phyloP scores from a whole-genome alignment of 2,888 invertebrate genomes.

The Agonopterix heracliana region DNA sequence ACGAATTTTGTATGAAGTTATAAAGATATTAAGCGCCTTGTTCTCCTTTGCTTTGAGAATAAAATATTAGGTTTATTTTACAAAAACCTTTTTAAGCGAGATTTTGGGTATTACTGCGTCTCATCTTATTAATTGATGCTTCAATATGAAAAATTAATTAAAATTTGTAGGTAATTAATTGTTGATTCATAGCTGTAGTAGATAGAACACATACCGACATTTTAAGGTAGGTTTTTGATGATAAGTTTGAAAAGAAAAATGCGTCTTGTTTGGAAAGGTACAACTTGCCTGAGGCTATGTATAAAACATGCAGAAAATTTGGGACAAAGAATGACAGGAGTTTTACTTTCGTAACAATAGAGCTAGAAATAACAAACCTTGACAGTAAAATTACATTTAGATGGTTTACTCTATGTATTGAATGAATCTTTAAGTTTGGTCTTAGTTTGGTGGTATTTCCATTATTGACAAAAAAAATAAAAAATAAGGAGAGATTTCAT shows the following conservation, averaged over 20 bases:
- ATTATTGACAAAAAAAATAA: too few relatives aligned
- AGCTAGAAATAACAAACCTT: too few relatives aligned
- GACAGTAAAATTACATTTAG: too few relatives aligned
- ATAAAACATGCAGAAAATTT: neutral
- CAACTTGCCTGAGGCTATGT: neutral
- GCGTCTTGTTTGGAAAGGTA: neutral
- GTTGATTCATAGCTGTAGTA: too few relatives aligned
- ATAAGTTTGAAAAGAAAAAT: neutral
- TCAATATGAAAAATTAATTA: neutral
- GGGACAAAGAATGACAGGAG: neutral
- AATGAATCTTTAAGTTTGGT: too few relatives aligned
- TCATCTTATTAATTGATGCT: slow-evolving; percentile 3
- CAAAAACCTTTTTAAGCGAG: slow-evolving; percentile 38
- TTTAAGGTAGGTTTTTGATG: too few relatives aligned
- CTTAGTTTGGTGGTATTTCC: too few relatives aligned
- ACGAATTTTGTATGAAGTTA: slow-evolving; percentile 71
- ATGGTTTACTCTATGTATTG: too few relatives aligned
- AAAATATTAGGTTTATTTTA: slow-evolving; percentile 58
- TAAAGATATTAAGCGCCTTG: slow-evolving; percentile 61
- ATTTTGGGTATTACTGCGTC: neutral
- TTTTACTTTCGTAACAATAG: neutral
- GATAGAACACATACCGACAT: too few relatives aligned
- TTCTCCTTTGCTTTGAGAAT: slow-evolving; percentile 60
- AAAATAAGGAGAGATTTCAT: too few relatives aligned
- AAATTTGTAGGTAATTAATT: too few relatives aligned